phyloP scores from a whole-genome alignment of 92 coral and sea anemone species.

The Paragorgia papillata region DNA sequence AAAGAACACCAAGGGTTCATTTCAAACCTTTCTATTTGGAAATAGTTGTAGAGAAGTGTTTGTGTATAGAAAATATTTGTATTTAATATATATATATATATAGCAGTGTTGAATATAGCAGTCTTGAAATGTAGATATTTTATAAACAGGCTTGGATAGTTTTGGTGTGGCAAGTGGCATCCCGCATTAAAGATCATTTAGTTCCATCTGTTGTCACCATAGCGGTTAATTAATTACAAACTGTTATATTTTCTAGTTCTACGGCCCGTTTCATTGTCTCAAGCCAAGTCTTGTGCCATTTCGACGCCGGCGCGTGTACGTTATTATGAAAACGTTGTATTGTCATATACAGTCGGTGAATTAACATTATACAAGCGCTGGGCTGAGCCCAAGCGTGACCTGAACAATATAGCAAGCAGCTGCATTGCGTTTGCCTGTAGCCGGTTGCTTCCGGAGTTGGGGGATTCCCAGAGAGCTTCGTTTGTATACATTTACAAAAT shows the following conservation, averaged over 20 bases:
- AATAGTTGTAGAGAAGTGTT: neutral
- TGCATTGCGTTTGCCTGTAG: neutral
- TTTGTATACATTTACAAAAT: too few species aligned
- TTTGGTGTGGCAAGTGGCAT: too few species aligned
- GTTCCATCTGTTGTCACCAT: neutral
- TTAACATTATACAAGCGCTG: neutral
- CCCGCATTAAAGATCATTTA: neutral
- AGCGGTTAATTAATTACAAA: too few species aligned
- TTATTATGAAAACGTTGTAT: neutral
- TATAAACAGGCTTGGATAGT: too few species aligned
- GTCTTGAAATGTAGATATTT: too few species aligned
- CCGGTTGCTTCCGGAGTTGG: neutral
- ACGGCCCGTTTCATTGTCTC: too few species aligned
- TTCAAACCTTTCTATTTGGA: conserved; percentile 1
- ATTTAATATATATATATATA: neutral
- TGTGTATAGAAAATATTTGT: neutral
- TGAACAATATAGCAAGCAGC: neutral
- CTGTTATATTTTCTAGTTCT: too few species aligned
- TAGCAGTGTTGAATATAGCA: neutral
- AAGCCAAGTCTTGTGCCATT: neutral
- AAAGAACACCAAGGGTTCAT: neutral
- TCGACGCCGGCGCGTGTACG: neutral
- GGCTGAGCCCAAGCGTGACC: neutral
- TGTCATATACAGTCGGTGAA: too few species aligned
- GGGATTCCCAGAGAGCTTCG: conserved; percentile 1